Evolutionary conservation across 30 jellyfish, hydroid and myxozoan species (phyloP).

Genomic region (Turritopsis dohrnii): DNA sequence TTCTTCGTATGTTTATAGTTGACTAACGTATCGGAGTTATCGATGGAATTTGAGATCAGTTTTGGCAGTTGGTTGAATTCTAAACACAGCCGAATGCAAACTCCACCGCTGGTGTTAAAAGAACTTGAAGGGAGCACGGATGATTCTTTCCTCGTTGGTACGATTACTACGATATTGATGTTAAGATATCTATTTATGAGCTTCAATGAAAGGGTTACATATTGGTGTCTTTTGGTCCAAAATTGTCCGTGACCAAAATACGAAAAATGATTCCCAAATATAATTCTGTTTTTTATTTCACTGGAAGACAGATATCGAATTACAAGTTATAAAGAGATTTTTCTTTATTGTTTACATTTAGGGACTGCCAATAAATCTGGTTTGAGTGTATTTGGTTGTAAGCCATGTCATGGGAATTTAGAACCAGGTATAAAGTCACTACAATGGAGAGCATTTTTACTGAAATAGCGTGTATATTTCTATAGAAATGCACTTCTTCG

Average conservation of each 20-base stretch:
- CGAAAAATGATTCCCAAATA: too few relatives aligned
- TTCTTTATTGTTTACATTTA: constrained; percentile 2
- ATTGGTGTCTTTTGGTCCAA: too few relatives aligned
- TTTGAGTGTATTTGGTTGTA: constrained; percentile 69
- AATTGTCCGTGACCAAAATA: too few relatives aligned
- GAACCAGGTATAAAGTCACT: constrained; percentile 52
- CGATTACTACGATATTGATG: too few relatives aligned
- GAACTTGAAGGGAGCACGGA: not conserved
- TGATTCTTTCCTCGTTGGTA: constrained; percentile 28
- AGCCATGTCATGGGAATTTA: constrained; percentile 44
- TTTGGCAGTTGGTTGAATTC: constrained; percentile 55
- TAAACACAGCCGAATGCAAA: constrained; percentile 56
- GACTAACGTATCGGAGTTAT: constrained; percentile 52
- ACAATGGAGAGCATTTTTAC: too few relatives aligned
- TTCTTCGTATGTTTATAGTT: constrained; percentile 36
- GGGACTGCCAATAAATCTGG: constrained; percentile 66
- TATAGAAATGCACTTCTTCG: too few relatives aligned
- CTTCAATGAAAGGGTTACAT: too few relatives aligned
- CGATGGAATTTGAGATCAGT: constrained; percentile 35
- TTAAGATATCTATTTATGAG: too few relatives aligned
- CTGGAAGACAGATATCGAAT: too few relatives aligned
- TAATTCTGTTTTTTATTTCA: too few relatives aligned
- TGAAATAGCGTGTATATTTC: too few relatives aligned
- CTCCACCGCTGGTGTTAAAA: not conserved
- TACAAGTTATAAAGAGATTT: too few relatives aligned